phyloP scores from a whole-genome alignment of 2,113 vertebrate species.

The Leucoraja erinaceus region DNA sequence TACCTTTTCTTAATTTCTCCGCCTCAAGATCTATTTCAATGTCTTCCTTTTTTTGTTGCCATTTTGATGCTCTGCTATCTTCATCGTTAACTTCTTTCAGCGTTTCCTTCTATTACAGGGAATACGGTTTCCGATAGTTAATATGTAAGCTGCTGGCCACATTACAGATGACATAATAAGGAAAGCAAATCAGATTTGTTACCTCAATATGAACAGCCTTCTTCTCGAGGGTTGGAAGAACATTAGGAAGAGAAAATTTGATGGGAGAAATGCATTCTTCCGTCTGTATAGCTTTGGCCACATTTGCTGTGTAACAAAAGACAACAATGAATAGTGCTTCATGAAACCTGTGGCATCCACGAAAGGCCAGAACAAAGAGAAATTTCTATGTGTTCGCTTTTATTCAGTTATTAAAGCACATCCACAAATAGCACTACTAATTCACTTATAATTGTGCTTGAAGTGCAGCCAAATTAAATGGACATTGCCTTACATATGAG shows the following conservation, averaged over 20 bases:
- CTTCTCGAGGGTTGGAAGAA: conserved; percentile 30
- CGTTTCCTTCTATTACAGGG: neutral
- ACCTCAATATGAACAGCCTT: conserved; percentile 16
- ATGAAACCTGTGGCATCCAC: neutral
- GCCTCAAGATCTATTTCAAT: neutral
- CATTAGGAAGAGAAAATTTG: conserved; percentile 9
- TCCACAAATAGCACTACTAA: neutral
- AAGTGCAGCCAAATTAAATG: neutral
- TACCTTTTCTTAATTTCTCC: conserved; percentile 24
- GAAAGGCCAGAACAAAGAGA: neutral
- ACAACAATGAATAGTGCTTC: conserved; percentile 23
- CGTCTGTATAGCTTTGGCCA: conserved; percentile 49
- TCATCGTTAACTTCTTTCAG: neutral
- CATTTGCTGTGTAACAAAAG: conserved; percentile 41
- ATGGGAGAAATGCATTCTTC: conserved; percentile 35
- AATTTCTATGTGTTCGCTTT: neutral
- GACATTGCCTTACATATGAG: neutral
- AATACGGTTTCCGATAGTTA: neutral
- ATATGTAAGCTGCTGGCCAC: neutral
- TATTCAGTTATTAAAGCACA: neutral
- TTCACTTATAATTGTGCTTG: no score
- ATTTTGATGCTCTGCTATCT: neutral
- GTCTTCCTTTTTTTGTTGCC: neutral
- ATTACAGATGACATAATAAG: neutral
- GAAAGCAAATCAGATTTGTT: neutral